These are phyloP conservation scores for Neoarius graeffei DNA, from an alignment of 2,113 vertebrate genomes.

Conservation along the genomic window DNA sequence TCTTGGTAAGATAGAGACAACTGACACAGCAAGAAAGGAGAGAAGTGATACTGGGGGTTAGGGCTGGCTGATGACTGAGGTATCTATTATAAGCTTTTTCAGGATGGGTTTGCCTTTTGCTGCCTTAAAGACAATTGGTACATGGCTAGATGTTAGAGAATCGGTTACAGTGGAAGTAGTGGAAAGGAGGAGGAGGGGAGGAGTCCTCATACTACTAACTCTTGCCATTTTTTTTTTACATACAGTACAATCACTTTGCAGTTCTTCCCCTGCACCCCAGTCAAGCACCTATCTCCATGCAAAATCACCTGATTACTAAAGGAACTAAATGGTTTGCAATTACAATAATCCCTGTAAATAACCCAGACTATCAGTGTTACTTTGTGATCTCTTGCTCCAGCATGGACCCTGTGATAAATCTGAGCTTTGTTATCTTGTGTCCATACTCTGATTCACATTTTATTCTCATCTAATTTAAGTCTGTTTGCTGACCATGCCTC, in stretches of 20 bases:
- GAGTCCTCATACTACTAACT: neutral
- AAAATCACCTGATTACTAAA: neutral
- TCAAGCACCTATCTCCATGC: neutral
- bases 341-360: neutral
- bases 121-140: neutral
- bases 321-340: neutral
- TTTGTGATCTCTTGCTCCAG: too few species aligned
- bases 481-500: neutral
- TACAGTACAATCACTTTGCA: neutral
- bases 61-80: neutral
- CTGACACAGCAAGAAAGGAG: neutral
- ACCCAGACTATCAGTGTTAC: neutral
- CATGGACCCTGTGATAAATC: too few species aligned
- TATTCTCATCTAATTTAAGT: neutral
- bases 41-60: neutral
- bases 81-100: neutral
- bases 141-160: neutral
- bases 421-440: neutral
- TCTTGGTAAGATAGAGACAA: neutral
- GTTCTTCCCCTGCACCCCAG: neutral
- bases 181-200: too few species aligned
- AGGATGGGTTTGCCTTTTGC: neutral
- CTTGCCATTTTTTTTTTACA: neutral
- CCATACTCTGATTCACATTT: neutral
- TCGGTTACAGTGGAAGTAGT: neutral